phyloP scores from a whole-genome alignment of 2,797 vertebrate species.

The Anguilla anguilla region DNA sequence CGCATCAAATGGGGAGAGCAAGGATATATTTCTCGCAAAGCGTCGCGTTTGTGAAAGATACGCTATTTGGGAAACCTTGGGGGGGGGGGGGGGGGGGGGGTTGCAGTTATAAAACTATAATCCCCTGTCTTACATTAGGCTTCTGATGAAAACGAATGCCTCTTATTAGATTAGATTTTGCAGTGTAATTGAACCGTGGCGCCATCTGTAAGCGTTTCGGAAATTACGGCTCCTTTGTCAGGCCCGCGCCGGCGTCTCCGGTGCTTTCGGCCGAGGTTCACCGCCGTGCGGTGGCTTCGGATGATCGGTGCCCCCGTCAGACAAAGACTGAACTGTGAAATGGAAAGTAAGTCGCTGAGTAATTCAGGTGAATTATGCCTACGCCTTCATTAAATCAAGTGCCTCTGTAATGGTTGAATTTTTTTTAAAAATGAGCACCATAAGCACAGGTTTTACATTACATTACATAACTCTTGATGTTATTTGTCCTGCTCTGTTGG shows the following conservation, averaged over 20 bases:
- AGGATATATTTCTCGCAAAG: neutral
- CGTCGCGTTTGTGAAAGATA: neutral
- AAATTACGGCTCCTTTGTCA: neutral
- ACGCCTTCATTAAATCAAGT: slow-evolving; percentile 13
- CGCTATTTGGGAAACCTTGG: neutral
- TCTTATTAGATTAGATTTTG: slow-evolving; percentile 11
- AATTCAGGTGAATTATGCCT: slow-evolving; percentile 6
- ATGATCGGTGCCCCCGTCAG: neutral
- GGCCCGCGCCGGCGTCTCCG: neutral
- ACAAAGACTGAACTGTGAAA: neutral
- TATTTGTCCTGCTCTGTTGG: neutral
- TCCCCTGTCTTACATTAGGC: slow-evolving; percentile 20
- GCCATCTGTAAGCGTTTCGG: neutral
- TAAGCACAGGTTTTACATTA: neutral
- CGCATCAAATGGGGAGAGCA: neutral
- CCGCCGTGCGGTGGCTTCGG: neutral
- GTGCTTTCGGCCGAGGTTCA: neutral
- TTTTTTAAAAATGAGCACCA: neutral
- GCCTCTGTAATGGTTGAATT: neutral
- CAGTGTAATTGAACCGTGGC: neutral
- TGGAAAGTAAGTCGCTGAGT: neutral
- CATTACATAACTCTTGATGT: neutral
- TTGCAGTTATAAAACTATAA: neutral
- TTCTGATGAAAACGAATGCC: neutral
- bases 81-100: neutral